Conservation (phyloP, 2,113 vertebrate species). For the Epinephelus cyanopodus region DNA sequence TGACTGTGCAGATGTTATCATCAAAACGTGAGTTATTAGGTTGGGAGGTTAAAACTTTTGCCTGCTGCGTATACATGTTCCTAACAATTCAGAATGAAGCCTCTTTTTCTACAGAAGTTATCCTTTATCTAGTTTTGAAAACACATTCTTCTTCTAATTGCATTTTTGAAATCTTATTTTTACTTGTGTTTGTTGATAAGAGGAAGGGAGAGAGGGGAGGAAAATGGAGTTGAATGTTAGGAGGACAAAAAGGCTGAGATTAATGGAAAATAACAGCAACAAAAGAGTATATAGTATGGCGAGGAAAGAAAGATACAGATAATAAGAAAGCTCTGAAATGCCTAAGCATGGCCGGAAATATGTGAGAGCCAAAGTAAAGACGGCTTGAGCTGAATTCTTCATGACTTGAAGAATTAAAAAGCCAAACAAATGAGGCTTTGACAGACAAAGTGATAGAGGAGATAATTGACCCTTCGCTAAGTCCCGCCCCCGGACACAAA, state of each 20-base stretch:
- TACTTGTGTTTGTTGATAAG: background rate
- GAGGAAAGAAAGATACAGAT: conserved; percentile 3
- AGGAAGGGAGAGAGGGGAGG: background rate
- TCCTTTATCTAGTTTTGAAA: background rate
- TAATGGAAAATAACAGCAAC: conserved; percentile 11
- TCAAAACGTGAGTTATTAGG: background rate
- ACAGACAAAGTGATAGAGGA: background rate
- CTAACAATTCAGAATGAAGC: background rate
- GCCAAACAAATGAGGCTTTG: background rate
- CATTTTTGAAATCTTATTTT: background rate
- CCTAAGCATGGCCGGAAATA: background rate
- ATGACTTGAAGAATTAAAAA: background rate
- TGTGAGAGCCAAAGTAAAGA: background rate
- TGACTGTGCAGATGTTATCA: conserved; percentile 1
- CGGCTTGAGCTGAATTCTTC: background rate
- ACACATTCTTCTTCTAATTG: background rate
- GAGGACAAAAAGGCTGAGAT: background rate
- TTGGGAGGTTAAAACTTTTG: background rate
- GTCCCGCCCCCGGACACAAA: no score
- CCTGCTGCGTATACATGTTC: background rate
- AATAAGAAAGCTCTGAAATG: background rate
- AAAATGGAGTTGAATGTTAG: background rate
- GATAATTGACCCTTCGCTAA: no score
- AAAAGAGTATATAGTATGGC: background rate
- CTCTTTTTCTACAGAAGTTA: background rate